These are phyloP conservation scores for Rhamphomyia laevipes DNA, from an alignment of 2,888 invertebrate genomes.

Conservation along the genomic window DNA sequence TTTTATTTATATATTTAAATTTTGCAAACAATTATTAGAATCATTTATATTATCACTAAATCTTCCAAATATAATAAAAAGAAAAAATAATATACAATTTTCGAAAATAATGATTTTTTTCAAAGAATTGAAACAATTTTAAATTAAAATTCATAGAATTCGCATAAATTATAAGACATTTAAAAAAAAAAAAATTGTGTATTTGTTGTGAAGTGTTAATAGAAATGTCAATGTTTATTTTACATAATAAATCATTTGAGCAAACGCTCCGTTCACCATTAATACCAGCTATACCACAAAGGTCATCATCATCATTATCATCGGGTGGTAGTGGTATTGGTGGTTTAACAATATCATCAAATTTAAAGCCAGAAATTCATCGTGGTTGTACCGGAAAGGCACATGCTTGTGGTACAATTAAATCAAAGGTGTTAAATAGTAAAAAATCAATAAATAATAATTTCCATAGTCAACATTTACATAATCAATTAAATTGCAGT, in stretches of 20 bases:
- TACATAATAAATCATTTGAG: conserved; percentile 33
- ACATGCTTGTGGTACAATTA: conserved; percentile 53
- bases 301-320: conserved; percentile 22
- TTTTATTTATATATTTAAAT: too few relatives aligned
- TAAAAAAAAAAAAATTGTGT: too few relatives aligned
- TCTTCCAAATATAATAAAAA: too few relatives aligned
- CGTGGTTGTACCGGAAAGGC: conserved; percentile 64
- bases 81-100: too few relatives aligned
- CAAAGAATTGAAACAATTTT: too few relatives aligned
- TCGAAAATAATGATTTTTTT: too few relatives aligned
- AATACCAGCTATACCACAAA: conserved; percentile 18
- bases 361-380: conserved; percentile 41
- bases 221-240: conserved; percentile 27
- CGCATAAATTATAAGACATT: too few relatives aligned
- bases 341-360: background rate
- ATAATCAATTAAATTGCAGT: conserved; percentile 9
- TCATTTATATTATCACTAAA: too few relatives aligned
- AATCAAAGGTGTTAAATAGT: conserved; percentile 20
- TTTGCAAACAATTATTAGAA: too few relatives aligned
- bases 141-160: too few relatives aligned
- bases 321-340: conserved; percentile 27
- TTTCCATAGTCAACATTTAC: conserved; percentile 15
- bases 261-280: conserved; percentile 32
- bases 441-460: conserved; percentile 13
- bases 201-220: too few relatives aligned